phyloP scores from a whole-genome alignment of 2,113 vertebrate genomes.

The Furnarius figulus region DNA sequence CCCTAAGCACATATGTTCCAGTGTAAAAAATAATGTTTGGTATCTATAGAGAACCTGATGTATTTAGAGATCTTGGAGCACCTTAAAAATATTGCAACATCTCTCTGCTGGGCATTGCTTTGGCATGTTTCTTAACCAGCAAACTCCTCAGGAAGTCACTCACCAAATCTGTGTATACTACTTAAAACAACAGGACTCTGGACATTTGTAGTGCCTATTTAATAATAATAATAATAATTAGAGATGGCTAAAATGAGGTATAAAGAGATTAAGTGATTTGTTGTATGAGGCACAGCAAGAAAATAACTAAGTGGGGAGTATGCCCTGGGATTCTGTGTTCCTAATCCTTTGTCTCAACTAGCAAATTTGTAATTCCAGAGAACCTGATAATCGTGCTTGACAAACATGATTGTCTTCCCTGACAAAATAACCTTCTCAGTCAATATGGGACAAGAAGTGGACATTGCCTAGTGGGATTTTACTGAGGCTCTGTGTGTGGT shows the following conservation, averaged over 20 bases:
- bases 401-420: background rate
- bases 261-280: conserved; percentile 39
- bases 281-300: background rate
- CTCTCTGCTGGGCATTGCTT: background rate
- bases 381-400: background rate
- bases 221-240: conserved; percentile 50
- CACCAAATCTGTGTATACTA: background rate
- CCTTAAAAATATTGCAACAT: background rate
- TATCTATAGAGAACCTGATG: background rate
- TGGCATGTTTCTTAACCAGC: background rate
- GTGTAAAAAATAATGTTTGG: background rate
- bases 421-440: background rate
- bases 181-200: background rate
- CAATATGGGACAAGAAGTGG: fast-evolving
- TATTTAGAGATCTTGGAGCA: background rate
- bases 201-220: background rate
- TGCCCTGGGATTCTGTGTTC: background rate
- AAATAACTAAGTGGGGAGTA: background rate
- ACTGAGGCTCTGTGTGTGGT: fast-evolving
- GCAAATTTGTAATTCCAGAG: background rate
- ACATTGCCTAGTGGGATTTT: background rate
- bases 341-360: background rate
- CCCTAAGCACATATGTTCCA: background rate
- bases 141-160: background rate
- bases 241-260: background rate